Conservation (phyloP, 2,113 vertebrate species). For the Nannobrachium achirus region DNA sequence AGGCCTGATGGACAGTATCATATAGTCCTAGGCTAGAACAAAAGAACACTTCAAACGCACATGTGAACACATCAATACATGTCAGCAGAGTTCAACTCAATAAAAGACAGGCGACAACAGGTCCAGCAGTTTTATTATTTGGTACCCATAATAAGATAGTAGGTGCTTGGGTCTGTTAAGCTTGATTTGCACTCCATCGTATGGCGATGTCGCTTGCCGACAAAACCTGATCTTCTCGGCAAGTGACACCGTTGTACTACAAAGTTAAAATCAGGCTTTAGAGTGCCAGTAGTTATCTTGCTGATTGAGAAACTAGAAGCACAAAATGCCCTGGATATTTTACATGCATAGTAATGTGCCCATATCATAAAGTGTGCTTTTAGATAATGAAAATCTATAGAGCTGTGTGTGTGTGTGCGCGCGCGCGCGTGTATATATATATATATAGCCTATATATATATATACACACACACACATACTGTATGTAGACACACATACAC, state of each 20-base stretch:
- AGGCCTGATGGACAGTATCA: no score
- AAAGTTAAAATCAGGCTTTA: not conserved
- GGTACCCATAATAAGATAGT: slow-evolving; percentile 71
- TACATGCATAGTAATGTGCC: slow-evolving; percentile 82
- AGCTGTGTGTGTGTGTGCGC: slow-evolving; percentile 13
- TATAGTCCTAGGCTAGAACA: no score
- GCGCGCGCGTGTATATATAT: not conserved
- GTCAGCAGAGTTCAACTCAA: not conserved
- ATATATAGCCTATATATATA: no score
- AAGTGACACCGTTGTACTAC: no score
- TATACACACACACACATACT: no score
- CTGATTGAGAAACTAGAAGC: slow-evolving; percentile 75
- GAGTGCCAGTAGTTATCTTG: slow-evolving; percentile 69
- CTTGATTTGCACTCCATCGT: no score
- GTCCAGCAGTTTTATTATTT: slow-evolving; percentile 77
- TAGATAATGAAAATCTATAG: slow-evolving; percentile 55
- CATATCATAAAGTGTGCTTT: slow-evolving; percentile 75
- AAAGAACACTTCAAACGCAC: not conserved
- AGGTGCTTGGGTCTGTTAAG: slow-evolving; percentile 63
- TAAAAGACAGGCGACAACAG: slow-evolving; percentile 11
- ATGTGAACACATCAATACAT: slow-evolving; percentile 1
- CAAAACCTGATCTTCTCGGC: no score
- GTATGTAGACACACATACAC: slow-evolving; percentile 20
- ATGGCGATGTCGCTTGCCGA: no score
- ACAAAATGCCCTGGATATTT: slow-evolving; percentile 77